Evolutionary conservation across 2,113 vertebrate species (phyloP), one percentile per base, ranked within the genome.

Genomic region (Bubo blakistoni): DNA sequence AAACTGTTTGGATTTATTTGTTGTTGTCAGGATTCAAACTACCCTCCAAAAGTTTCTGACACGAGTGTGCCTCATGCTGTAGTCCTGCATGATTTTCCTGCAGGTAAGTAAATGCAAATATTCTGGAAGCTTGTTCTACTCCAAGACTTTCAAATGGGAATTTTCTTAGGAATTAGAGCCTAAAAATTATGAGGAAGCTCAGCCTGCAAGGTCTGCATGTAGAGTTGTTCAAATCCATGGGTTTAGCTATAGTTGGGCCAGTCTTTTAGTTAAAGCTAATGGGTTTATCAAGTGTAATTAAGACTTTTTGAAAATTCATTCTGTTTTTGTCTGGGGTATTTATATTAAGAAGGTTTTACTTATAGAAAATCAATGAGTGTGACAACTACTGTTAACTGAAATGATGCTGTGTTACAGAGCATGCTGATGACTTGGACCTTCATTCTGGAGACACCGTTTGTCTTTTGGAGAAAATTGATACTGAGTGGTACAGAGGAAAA

Each of bases 401-500:
- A 51, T 66, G 29, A 79, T 96, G 67, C 81, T 97, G 55, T 95
- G 49, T 98, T 97, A 58, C 96, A 99, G 99, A 99, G 93, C 98
- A 99, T 90, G 94, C 96, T 69, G 98, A 98, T 90, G 99, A 99
- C 97, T 97, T 99, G 96, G 93, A 78, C 69, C 98, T 99, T 94
- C 98, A 51, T 94, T 97, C 97, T 85, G 99, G 99, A 95, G 99
- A 99, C 78, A 96, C 97, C 21, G 98, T 99, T 94, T 98, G 80
- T 96, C 98, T 98, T 96, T 97, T 99, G 96, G 99, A 99, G 97
- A 98, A 98, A 94, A 94, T 99, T 51, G 98, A 99, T 97, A 30
- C 78, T 1, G 98, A 99, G 55, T 99, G 99, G 99, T 99, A 99
- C 97, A 97, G 96, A 96, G 99, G 99, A 46, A 99, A 98, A 86